A percentile compares a stretch with the other conserved stretches of the same genome.
Evolutionary conservation across 2,888 invertebrate species (phyloP).

Genomic region (Drosophila sordidapex): DNA sequence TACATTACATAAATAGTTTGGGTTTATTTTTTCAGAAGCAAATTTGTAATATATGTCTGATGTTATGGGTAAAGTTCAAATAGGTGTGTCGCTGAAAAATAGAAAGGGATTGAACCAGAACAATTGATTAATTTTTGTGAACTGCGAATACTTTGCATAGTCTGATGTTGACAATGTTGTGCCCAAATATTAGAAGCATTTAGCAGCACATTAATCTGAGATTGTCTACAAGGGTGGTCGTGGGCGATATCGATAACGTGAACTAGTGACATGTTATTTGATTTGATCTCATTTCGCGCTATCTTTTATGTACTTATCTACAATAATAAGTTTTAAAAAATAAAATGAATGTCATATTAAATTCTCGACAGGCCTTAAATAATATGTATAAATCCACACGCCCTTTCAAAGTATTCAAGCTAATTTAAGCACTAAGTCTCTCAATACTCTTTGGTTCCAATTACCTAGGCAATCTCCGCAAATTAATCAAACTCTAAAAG

Average conservation of each 20-base stretch:
- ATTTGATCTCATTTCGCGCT: neutral
- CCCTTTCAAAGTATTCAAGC: neutral
- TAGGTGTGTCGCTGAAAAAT: neutral
- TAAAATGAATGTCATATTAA: neutral
- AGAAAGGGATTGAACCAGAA: rapidly evolving
- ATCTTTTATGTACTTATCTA: neutral
- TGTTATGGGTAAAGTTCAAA: neutral
- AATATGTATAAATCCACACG: rapidly evolving
- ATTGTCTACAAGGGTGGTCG: neutral
- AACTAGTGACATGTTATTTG: neutral
- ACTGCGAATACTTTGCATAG: neutral
- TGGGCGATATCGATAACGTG: neutral
- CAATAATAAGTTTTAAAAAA: no score
- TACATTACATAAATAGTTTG: neutral
- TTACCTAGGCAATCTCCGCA: neutral
- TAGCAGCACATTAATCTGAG: neutral
- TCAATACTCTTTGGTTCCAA: neutral
- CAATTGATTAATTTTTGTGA: rapidly evolving
- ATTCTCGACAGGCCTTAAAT: rapidly evolving
- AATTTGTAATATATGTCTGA: neutral
- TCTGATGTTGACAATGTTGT: neutral
- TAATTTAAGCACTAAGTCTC: neutral
- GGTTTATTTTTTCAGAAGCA: neutral
- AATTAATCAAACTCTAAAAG: neutral
- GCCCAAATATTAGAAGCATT: neutral